Conservation (phyloP, 2,797 vertebrate species). For the Smutsia gigantea region DNA sequence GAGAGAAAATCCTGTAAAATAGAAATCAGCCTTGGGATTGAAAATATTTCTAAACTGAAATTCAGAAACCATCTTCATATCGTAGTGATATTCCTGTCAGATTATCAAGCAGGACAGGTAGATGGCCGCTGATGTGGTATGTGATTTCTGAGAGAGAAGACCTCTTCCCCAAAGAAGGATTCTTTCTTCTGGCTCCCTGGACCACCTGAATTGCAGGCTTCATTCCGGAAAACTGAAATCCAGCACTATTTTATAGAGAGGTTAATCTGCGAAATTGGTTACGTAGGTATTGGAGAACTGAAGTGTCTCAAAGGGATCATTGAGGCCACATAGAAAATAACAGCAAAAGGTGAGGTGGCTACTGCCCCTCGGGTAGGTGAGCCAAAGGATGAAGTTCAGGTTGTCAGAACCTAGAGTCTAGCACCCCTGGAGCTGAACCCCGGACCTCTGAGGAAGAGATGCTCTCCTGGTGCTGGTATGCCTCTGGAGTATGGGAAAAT, state of each 20-base stretch:
- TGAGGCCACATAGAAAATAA: neutral
- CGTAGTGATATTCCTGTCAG: neutral
- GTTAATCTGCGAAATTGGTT: neutral
- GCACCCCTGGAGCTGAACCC: neutral
- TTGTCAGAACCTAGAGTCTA: neutral
- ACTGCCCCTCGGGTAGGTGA: neutral
- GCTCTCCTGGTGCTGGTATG: neutral
- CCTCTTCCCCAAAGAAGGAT: neutral
- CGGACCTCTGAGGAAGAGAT: neutral
- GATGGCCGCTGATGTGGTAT: neutral
- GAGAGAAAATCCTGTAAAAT: neutral
- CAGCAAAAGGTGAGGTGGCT: neutral
- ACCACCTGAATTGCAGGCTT: neutral
- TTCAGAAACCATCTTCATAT: neutral
- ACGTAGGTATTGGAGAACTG: neutral
- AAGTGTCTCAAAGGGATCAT: neutral
- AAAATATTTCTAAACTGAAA: neutral
- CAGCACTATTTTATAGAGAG: neutral
- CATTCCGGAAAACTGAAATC: neutral
- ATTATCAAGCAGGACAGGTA: neutral
- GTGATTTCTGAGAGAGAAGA: neutral
- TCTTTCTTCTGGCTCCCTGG: neutral
- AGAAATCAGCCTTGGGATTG: neutral
- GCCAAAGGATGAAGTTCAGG: neutral
- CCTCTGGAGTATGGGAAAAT: neutral